These are phyloP conservation scores for Brachyopa scutellaris DNA, from an alignment of 2,888 invertebrate genomes.

Conservation along the genomic window DNA sequence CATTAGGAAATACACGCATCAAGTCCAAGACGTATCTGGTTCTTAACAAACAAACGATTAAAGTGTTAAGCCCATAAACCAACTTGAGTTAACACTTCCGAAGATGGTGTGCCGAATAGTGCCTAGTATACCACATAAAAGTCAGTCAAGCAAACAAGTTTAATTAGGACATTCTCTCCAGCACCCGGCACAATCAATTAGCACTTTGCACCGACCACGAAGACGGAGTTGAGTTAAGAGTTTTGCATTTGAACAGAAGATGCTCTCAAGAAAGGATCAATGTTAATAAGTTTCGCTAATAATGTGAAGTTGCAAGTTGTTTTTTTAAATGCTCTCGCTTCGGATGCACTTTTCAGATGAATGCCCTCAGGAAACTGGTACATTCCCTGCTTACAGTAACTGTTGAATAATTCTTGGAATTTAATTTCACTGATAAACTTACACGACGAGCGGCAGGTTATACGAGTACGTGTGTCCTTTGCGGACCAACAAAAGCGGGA, in stretches of 20 bases:
- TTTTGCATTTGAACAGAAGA: neutral
- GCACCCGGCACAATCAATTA: conserved; percentile 52
- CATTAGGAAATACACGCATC: too few species aligned
- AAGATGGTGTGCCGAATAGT: neutral
- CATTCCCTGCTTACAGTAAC: conserved; percentile 34
- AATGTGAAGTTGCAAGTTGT: conserved; percentile 23
- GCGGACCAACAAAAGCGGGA: neutral
- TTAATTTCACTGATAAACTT: conserved; percentile 45
- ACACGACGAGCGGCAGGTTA: neutral
- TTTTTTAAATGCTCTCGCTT: neutral
- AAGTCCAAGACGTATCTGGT: too few species aligned
- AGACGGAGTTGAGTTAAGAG: conserved; percentile 13
- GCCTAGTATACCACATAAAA: conserved; percentile 1
- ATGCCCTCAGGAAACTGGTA: conserved; percentile 46
- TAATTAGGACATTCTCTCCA: conserved; percentile 42
- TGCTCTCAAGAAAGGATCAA: conserved; percentile 8
- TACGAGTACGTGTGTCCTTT: neutral
- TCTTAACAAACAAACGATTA: conserved; percentile 6
- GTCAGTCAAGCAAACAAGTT: conserved; percentile 27
- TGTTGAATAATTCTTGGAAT: conserved; percentile 49
- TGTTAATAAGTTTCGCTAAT: conserved; percentile 51
- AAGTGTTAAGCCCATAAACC: conserved; percentile 21
- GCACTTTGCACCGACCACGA: conserved; percentile 40
- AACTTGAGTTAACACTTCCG: conserved; percentile 3
- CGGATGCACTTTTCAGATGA: conserved; percentile 39